A percentile compares a stretch with the other conserved stretches of the same genome.
phyloP scores from a whole-genome alignment of 2,113 vertebrate genomes.

The Rhombomys opimus region DNA sequence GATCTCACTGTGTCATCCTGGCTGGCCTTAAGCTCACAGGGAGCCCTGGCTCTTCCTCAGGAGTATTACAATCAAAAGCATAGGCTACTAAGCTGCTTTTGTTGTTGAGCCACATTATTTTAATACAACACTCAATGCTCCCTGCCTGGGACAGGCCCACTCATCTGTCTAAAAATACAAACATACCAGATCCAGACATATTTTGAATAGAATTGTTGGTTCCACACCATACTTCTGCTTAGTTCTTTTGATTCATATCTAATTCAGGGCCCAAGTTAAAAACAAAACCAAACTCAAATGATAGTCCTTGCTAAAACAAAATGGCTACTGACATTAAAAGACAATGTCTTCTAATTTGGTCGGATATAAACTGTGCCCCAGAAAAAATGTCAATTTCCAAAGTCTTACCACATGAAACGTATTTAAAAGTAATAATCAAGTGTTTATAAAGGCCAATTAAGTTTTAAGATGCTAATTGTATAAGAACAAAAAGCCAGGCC shows the following conservation, averaged over 20 bases:
- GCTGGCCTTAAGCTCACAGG: not conserved
- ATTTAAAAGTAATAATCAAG: not conserved
- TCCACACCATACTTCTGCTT: not conserved
- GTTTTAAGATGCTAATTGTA: not conserved
- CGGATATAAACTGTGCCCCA: not conserved
- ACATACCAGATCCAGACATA: not conserved
- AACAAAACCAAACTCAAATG: not conserved
- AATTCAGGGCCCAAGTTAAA: conserved; percentile 27
- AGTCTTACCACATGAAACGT: not conserved
- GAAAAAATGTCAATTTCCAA: not conserved
- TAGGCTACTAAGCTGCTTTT: too few species aligned
- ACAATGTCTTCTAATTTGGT: not conserved
- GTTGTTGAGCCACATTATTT: not conserved
- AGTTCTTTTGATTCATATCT: conserved; percentile 11
- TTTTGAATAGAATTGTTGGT: not conserved
- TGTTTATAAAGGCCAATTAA: not conserved
- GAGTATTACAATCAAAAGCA: not conserved
- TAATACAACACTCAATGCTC: conserved; percentile 32
- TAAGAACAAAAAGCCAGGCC: not conserved
- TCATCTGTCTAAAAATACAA: not conserved
- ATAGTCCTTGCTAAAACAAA: not conserved
- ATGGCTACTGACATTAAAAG: not conserved
- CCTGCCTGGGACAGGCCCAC: not conserved
- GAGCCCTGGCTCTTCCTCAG: not conserved
- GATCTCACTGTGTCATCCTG: not conserved